Evolutionary conservation across 2,888 invertebrate species (phyloP).

Genomic region (Neuroscelio doddi): DNA sequence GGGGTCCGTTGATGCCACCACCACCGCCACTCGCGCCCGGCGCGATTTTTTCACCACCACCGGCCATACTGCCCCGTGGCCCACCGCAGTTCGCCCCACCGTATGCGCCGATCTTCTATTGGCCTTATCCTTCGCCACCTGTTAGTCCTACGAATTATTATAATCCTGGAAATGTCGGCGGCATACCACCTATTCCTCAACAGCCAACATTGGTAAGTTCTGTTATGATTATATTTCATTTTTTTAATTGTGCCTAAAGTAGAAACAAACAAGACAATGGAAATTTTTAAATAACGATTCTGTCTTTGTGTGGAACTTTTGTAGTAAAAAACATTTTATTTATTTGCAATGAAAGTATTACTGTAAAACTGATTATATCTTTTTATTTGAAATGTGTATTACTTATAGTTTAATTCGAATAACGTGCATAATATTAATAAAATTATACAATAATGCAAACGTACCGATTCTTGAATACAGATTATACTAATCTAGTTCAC

Average conservation of each 20-base stretch:
- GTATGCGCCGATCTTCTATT: constrained; percentile 82
- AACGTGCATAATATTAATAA: too few species aligned
- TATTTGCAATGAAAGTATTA: too few species aligned
- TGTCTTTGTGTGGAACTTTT: too few species aligned
- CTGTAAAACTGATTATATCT: too few species aligned
- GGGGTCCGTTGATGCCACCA: constrained; percentile 77
- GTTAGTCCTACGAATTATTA: constrained; percentile 93
- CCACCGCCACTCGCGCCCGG: constrained; percentile 72
- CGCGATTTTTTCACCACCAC: constrained; percentile 74
- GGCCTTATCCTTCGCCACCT: constrained; percentile 95
- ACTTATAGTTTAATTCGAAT: too few species aligned
- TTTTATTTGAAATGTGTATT: constrained; percentile 4
- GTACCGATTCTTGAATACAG: too few species aligned
- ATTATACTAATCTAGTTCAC: too few species aligned
- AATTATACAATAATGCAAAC: too few species aligned
- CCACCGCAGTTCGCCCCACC: constrained; percentile 77
- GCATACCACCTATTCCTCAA: constrained; percentile 64
- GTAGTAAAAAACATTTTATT: too few species aligned
- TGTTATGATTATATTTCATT: constrained; percentile 6
- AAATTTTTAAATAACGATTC: too few species aligned
- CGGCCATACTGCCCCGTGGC: constrained; percentile 74
- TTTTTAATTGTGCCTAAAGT: too few species aligned
- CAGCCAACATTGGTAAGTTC: constrained; percentile 56
- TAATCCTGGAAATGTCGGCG: constrained; percentile 75
- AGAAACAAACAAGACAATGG: too few species aligned